These are phyloP conservation scores for Lasioglossum oenotherae DNA, from an alignment of 2,888 invertebrate genomes.

Conservation along the genomic window DNA sequence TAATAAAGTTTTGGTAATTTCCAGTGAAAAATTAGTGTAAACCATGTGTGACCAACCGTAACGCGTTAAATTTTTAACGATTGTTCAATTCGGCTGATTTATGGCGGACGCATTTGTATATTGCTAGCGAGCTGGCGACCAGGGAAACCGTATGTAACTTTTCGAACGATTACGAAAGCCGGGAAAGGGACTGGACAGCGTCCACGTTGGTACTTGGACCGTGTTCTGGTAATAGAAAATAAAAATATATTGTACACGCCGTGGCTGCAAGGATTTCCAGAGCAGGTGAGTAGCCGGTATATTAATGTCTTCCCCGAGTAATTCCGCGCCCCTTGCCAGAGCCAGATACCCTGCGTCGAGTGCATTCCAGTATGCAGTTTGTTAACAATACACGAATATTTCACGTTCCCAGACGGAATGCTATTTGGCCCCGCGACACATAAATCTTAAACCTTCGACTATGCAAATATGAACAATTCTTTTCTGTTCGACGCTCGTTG, in stretches of 20 bases:
- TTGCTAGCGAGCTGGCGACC: neutral
- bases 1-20: no score
- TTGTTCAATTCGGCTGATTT: neutral
- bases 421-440: conserved; percentile 15
- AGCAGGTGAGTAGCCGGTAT: conserved; percentile 2
- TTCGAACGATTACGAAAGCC: conserved; percentile 6
- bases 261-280: conserved; percentile 23
- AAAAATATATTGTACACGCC: conserved; percentile 23
- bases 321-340: conserved; percentile 13
- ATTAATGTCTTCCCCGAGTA: conserved; percentile 36
- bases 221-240: conserved; percentile 6
- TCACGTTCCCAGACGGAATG: neutral
- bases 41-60: no score
- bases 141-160: neutral
- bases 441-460: neutral
- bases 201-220: neutral
- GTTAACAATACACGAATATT: conserved; percentile 31
- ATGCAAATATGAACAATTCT: neutral
- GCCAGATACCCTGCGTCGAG: neutral
- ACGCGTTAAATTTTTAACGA: neutral
- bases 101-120: neutral
- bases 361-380: conserved; percentile 22
- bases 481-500: neutral
- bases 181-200: neutral
- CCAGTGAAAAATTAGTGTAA: no score